These are phyloP conservation scores for Perca fluviatilis DNA, from an alignment of 2,113 vertebrate genomes.

Conservation along the genomic window DNA sequence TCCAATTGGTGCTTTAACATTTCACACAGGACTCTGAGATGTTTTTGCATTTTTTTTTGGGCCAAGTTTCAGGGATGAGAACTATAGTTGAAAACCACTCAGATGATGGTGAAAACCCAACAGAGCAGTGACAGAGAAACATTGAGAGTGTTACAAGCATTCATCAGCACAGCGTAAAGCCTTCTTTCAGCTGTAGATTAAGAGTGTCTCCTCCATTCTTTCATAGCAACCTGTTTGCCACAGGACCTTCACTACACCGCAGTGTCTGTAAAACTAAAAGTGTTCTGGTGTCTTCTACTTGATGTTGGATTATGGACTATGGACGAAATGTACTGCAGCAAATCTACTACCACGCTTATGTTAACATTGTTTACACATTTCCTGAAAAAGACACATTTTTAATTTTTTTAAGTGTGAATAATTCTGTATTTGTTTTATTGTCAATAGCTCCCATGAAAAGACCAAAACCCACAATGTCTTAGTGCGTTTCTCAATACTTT, in stretches of 20 bases:
- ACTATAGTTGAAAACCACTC: not conserved
- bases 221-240: not conserved
- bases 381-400: not conserved
- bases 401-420: no score
- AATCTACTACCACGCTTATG: not conserved
- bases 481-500: not conserved
- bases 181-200: not conserved
- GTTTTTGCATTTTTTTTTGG: not conserved
- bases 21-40: not conserved
- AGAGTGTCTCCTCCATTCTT: not conserved
- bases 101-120: not conserved
- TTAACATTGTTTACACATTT: not conserved
- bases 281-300: not conserved
- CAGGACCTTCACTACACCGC: not conserved
- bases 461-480: not conserved
- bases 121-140: not conserved
- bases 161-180: not conserved
- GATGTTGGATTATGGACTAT: not conserved
- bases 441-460: not conserved
- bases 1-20: not conserved
- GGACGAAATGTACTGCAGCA: not conserved
- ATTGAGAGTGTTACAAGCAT: not conserved
- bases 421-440: not conserved
- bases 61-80: slow-evolving; percentile 16
- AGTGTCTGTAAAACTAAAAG: not conserved